Evolutionary conservation across 2,113 vertebrate species (phyloP).

Genomic region (Cyprinus carpio): DNA sequence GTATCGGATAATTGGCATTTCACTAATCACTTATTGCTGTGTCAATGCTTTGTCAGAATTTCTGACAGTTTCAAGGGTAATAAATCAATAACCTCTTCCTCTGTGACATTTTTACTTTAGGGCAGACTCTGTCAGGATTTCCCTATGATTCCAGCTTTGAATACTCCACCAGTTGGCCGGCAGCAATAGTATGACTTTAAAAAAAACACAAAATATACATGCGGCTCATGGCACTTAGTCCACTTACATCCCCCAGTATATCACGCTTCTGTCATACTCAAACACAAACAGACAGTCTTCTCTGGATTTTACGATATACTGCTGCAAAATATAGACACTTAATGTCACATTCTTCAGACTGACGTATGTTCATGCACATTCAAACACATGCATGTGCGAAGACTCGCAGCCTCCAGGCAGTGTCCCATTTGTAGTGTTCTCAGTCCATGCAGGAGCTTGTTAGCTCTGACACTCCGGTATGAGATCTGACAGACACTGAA

Average conservation of each 20-base stretch:
- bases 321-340: conserved; percentile 24
- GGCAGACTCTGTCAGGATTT: conserved; percentile 16
- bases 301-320: background rate
- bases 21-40: conserved; percentile 46
- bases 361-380: conserved; percentile 22
- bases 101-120: conserved; percentile 36
- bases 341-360: conserved; percentile 28
- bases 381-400: conserved; percentile 17
- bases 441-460: conserved; percentile 45
- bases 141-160: background rate
- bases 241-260: background rate
- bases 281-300: background rate
- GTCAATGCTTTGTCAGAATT: conserved; percentile 43
- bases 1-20: conserved; percentile 42
- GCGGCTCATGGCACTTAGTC: background rate
- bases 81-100: conserved; percentile 28
- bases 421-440: conserved; percentile 42
- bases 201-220: background rate
- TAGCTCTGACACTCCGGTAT: conserved; percentile 34
- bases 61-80: conserved; percentile 37
- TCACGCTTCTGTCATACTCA: conserved; percentile 11
- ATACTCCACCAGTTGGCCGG: background rate
- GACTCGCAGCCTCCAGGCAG: conserved; percentile 37
- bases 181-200: background rate
- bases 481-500: conserved; percentile 41